Evolutionary conservation across 2,888 invertebrate genomes (phyloP).

Genomic region (Coecobrya sp.): DNA sequence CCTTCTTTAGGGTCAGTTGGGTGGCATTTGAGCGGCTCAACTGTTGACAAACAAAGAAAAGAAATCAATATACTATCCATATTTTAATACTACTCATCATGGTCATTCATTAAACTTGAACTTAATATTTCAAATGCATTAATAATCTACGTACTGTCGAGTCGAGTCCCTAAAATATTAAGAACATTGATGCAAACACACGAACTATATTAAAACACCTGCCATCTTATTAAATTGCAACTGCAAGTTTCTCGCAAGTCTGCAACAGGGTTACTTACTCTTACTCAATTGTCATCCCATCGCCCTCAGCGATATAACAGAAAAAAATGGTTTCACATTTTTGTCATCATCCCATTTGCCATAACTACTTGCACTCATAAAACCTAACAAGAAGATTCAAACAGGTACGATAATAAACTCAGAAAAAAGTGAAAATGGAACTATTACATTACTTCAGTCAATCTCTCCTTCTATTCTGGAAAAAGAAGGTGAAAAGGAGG

Average conservation of each 20-base stretch:
- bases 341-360: neutral
- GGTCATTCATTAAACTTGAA: too few species aligned
- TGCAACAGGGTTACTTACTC: too few species aligned
- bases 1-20: constrained; percentile 82
- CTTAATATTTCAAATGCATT: neutral
- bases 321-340: constrained; percentile 4
- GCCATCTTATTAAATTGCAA: too few species aligned
- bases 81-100: too few species aligned
- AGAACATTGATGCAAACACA: too few species aligned
- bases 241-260: too few species aligned
- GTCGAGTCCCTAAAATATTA: neutral
- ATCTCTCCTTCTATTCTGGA: neutral
- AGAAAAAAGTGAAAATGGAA: neutral
- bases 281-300: too few species aligned
- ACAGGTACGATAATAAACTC: constrained; percentile 1
- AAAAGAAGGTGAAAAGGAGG: constrained; percentile 3
- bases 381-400: neutral
- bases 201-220: too few species aligned
- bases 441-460: constrained; percentile 2
- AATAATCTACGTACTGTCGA: too few species aligned
- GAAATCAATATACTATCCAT: neutral
- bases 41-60: constrained; percentile 76
- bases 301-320: neutral
- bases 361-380: neutral
- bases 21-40: constrained; percentile 84